Base-by-base conservation (phyloP, 2,797 vertebrate genomes). In the Eulemur albifrons region DNA sequence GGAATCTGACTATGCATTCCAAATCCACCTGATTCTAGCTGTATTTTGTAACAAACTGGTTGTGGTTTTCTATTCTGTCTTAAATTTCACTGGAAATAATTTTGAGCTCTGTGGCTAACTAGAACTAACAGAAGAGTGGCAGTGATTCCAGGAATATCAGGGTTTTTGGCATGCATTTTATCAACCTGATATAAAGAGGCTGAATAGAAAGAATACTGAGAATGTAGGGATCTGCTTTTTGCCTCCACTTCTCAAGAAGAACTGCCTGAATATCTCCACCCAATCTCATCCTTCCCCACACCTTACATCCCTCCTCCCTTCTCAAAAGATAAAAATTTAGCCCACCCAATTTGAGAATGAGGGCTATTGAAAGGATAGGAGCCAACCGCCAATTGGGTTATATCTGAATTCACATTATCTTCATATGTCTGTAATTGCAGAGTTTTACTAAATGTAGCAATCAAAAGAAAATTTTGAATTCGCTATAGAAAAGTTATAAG, bases 381-480 rank as follows among this genome's bases (percentile, higher is more conserved):
- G 40, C 5, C 85, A 54, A 72, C 27, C 35, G 3, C 7, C 38
- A 90, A 23, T n/a, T 91, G 13, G 67, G 30, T 45, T 72, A 15
- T 61, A 95, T 40, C 65, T 88, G 69, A 88, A 89, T 79, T 80
- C 50, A 77, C 35, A 35, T 52, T 45, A 79, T 79, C 25, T 54
- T 76, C 7, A 7, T 52, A 50, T 43, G 18, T 69, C 25, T 63
- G 48, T 80, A 87, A 90, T 38, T 86, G 4, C 7, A 81, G 70
- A 84, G 27, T 91, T 95, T 93, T 93, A 67, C 54, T 83, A 93
- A 20, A 50, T 32, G 45, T 73, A 95, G 27, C n/a, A 76, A 57
- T 76, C 23, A 82, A 95, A 45, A 93, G 18, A 75, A 14, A 90
- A 90, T 18, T 91, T 92, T 92, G 35, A 94, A 84, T 84, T 87